Percentiles rank a stretch among this genome's conserved stretches.
Evolutionary conservation across 2,113 vertebrate species (phyloP).

Genomic region (Oncorhynchus clarkii): DNA sequence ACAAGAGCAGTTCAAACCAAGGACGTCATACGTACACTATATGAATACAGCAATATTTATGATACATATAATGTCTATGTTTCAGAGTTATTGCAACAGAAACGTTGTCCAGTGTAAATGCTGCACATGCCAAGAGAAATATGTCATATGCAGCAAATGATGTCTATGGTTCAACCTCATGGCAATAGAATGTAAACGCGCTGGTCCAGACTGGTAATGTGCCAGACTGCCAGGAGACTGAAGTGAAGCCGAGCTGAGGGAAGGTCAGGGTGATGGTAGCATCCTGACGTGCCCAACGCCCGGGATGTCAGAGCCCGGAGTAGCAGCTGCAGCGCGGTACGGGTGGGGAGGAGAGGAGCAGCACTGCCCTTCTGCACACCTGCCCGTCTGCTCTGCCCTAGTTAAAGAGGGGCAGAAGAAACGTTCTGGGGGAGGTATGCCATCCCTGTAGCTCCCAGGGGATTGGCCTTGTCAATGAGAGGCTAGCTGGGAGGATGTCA

Average conservation of each 20-base stretch:
- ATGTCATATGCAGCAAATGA: no score
- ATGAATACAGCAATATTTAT: no score
- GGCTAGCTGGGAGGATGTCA: slow-evolving; percentile 73
- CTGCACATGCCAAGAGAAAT: no score
- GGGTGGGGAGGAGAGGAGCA: slow-evolving; percentile 29
- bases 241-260: slow-evolving; percentile 48
- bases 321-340: slow-evolving; percentile 43
- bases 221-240: slow-evolving; percentile 59
- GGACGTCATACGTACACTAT: no score
- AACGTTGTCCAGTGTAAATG: no score
- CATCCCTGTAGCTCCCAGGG: slow-evolving; percentile 61
- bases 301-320: slow-evolving; percentile 63
- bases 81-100: no score
- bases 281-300: slow-evolving; percentile 72
- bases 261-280: slow-evolving; percentile 76
- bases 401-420: slow-evolving; percentile 60
- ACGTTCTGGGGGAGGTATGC: slow-evolving; percentile 36
- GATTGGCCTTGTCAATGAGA: slow-evolving; percentile 61
- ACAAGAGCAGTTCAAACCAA: no score
- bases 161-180: no score
- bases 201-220: background rate
- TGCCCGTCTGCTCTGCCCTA: slow-evolving; percentile 25
- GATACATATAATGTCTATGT: no score
- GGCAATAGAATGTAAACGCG: no score
- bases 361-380: no score